Base-by-base conservation (phyloP, 2,888 invertebrate species). In the Cryptophagus acutangulus region DNA sequence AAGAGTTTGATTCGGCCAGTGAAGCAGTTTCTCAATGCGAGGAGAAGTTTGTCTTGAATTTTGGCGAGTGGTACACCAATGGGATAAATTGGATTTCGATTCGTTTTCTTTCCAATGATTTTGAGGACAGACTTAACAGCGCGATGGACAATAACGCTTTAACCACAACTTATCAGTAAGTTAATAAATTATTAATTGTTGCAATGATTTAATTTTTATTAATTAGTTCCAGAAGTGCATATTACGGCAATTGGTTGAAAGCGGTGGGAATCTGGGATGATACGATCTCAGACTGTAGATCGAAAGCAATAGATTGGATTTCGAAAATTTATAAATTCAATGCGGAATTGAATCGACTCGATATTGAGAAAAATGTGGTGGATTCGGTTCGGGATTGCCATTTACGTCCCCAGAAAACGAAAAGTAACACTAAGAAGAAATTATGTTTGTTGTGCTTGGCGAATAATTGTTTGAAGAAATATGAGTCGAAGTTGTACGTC, bases 401-500 rank as follows among this genome's bases (percentile, higher is more conserved):
- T 62, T 65, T 81, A 33, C 60, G 78, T 41, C 61, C 67, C 17
- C 38, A 58, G 9, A 55, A 58, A 55, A 42, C 37, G 48, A 12
- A 51, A 51, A 20, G 50, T 46, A 24, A 58, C 52, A 37, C 41
- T 51, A 34, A 53, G 49, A 37, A 55, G 48, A 28, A 54, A n/a
- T 63, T 61, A 31, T 73, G 73, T 54, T 50, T 52, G 2, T 50
- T 77, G 2, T 79, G 78, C 49, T 43, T 52, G 13, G 63, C 71
- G 6, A 71, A 74, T 28, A 62, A 63, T 16, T 36, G 53, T 3
- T 52, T 78, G 18, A 70, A 73, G 48, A 53, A 63, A 5, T 77
- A 75, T 41, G 78, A 79, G 54, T 68, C 70, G 15, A 63, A 74
- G 39, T 64, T 85, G 31, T 84, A 81, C 61, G 71, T 71, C 40